Base-by-base conservation (phyloP, 2,113 vertebrate species). In the Theristicus caerulescens region DNA sequence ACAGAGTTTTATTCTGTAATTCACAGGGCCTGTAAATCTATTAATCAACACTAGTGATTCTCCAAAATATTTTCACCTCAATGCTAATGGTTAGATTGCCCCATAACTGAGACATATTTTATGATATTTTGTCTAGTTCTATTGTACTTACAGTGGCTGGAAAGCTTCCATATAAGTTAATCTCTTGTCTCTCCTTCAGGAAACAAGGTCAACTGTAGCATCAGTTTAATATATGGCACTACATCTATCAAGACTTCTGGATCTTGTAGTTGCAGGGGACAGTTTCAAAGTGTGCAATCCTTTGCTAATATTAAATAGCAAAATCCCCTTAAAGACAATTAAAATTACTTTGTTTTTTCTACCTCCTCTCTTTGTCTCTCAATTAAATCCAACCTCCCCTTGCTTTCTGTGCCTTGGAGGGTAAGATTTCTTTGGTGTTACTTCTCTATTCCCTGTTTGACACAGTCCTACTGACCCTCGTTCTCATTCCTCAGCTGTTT, bases 101-200 rank as follows among this genome's bases (percentile, higher is more conserved):
- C 80, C 70, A 76, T 83, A 92, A 83, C 67, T 36, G 54, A 71
- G 83, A 57, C 29, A 65, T 81, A 69, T 94, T 85, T 90, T 82
- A 67, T 82, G 34, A 36, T 91, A 86, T 95, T 97, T 96, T 91
- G 25, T 74, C 70, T 86, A 46, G 44, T 91, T 88, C 34, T 82
- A 9, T 85, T 85, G 58, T 72, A 73, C 81, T 96, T 91, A 78
- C 82, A 85, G 61, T 59, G 64, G 11, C 44, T 96, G 93, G 92
- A 95, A 89, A 59, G 27, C 46, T 92, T 96, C 92, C 86, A 91
- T 52, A 11, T 71, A 66, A 52, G 51, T 95, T 96, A 97, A 94
- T 96, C 58, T 84, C 52, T 73, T 64, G 18, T 81, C 40, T 97
- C 29, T 93, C 82, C 82, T 97, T 89, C 83, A 85, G 59, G 44